These are phyloP conservation scores for Hymenochirus boettgeri DNA, from an alignment of 2,113 vertebrate species.

Conservation along the genomic window DNA sequence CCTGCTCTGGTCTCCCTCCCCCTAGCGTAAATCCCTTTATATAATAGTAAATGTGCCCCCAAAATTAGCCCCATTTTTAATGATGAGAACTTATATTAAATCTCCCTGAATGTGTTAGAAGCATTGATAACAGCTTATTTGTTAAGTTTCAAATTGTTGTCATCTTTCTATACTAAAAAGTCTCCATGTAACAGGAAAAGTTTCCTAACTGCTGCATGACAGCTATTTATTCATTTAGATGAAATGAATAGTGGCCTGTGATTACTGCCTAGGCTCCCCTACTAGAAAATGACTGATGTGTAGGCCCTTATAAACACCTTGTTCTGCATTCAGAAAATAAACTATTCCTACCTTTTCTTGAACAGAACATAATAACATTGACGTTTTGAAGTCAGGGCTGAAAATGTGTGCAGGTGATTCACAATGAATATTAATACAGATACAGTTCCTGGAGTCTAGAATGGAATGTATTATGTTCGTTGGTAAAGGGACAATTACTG, in stretches of 20 bases:
- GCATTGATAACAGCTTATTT: too few relatives aligned
- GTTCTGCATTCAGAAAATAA: not conserved
- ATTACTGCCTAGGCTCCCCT: not conserved
- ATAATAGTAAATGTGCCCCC: too few relatives aligned
- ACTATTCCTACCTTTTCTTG: not conserved
- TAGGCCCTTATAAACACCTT: not conserved
- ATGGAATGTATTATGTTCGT: too few relatives aligned
- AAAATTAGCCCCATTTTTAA: too few relatives aligned
- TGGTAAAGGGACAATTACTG: too few relatives aligned
- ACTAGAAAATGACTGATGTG: not conserved
- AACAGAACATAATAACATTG: constrained; percentile 28
- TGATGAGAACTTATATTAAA: too few relatives aligned
- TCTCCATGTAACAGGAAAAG: not conserved
- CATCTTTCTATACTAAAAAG: too few relatives aligned
- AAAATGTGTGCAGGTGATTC: not conserved
- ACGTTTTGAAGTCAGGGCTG: constrained; percentile 32
- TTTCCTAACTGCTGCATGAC: not conserved
- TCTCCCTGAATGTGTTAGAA: too few relatives aligned
- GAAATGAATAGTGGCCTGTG: not conserved
- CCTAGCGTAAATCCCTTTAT: too few relatives aligned
- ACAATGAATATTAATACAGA: not conserved
- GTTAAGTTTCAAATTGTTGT: too few relatives aligned
- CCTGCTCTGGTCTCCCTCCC: too few relatives aligned
- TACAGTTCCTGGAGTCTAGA: not conserved
- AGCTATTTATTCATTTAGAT: not conserved